These are phyloP conservation scores for Euplexia lucipara DNA, from an alignment of 2,888 invertebrate species.

Conservation along the genomic window DNA sequence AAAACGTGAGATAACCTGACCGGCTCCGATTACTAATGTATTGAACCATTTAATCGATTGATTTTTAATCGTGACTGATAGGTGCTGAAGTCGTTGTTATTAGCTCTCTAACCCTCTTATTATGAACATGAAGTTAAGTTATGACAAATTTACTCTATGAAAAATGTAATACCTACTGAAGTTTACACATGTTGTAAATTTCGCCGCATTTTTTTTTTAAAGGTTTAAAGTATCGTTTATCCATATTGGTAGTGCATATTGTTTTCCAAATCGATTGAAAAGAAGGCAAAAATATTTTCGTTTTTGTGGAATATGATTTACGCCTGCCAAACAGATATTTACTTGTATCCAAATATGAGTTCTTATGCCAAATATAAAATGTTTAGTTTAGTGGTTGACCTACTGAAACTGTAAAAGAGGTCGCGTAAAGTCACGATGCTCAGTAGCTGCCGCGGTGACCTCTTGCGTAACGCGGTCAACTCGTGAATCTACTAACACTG, in stretches of 20 bases:
- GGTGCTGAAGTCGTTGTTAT: conserved; percentile 19
- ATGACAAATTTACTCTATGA: too few species aligned
- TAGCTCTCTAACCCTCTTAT: too few species aligned
- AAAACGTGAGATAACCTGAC: conserved; percentile 26
- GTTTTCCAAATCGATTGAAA: too few species aligned
- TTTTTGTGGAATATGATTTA: too few species aligned
- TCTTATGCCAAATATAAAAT: conserved; percentile 2
- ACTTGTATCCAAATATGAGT: background rate
- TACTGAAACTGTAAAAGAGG: conserved; percentile 40
- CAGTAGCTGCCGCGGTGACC: conserved; percentile 45
- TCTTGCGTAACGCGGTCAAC: conserved; percentile 63
- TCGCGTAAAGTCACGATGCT: conserved; percentile 44
- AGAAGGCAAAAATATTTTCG: too few species aligned
- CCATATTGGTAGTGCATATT: too few species aligned
- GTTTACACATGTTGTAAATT: too few species aligned
- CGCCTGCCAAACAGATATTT: background rate
- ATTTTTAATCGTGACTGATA: conserved; percentile 32
- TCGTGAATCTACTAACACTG: conserved; percentile 61
- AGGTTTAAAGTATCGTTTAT: too few species aligned
- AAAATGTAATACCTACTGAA: too few species aligned
- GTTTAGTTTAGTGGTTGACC: conserved; percentile 32
- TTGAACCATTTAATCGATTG: conserved; percentile 24
- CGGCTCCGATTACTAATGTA: conserved; percentile 28
- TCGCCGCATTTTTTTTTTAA: too few species aligned
- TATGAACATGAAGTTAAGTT: too few species aligned